phyloP scores from a whole-genome alignment of 2,113 vertebrate genomes.

The Bombycilla garrulus region DNA sequence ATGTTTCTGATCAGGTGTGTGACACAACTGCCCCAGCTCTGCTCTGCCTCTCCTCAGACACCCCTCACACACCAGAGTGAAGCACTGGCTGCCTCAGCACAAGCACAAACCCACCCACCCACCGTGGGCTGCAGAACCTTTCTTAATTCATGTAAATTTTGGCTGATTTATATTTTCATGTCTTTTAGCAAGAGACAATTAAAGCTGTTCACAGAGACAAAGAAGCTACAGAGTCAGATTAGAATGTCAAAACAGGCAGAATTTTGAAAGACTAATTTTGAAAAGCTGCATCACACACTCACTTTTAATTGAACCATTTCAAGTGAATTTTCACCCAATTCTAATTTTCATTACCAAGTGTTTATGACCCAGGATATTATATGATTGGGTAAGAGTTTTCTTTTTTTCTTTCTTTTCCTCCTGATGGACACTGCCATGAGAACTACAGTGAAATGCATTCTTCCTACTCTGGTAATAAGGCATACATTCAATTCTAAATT shows the following conservation, averaged over 20 bases:
- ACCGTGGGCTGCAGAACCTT: accelerated
- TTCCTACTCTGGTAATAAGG: neutral
- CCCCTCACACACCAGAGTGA: accelerated
- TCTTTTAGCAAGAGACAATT: neutral
- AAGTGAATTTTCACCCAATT: neutral
- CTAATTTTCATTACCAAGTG: neutral
- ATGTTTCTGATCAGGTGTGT: neutral
- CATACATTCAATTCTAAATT: neutral
- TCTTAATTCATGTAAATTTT: neutral
- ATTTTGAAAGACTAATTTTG: neutral
- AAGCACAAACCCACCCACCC: neutral
- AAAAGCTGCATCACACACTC: neutral
- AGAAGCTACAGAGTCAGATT: neutral
- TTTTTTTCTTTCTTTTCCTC: neutral
- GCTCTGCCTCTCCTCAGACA: neutral
- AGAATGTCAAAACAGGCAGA: neutral
- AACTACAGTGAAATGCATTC: neutral
- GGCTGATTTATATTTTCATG: neutral
- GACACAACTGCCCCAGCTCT: neutral
- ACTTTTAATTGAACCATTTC: neutral
- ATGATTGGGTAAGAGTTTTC: neutral
- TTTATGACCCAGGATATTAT: neutral
- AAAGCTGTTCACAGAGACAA: neutral
- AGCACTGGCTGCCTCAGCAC: neutral
- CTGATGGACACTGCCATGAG: neutral